A percentile compares a stretch with the other conserved stretches of the same genome.
These are phyloP conservation scores for Pseudochirops cupreus DNA, from an alignment of 2,797 vertebrate genomes.

Conservation along the genomic window DNA sequence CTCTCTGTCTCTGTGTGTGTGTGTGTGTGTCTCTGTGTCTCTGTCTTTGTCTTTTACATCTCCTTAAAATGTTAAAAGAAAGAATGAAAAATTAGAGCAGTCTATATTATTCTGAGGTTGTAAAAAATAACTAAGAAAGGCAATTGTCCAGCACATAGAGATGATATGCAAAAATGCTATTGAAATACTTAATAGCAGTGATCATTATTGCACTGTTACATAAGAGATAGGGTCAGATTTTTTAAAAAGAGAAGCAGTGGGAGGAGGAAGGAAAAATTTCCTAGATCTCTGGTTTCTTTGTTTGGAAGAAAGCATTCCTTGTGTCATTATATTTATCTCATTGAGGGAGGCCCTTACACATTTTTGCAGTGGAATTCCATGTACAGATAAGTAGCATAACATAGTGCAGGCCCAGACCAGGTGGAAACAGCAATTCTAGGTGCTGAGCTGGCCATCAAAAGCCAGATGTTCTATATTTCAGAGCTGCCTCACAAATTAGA, in stretches of 20 bases:
- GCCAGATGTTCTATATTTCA: background rate
- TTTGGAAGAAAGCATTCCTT: slow-evolving; percentile 27
- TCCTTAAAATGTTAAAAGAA: background rate
- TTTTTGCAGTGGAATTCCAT: background rate
- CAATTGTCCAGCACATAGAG: background rate
- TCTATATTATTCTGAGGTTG: background rate
- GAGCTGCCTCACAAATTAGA: background rate
- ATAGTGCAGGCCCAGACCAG: background rate
- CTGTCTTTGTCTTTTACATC: background rate
- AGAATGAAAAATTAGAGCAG: background rate
- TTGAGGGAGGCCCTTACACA: background rate
- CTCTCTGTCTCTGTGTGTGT: background rate
- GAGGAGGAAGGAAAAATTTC: background rate
- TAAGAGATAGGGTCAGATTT: background rate
- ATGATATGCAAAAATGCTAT: background rate
- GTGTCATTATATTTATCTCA: slow-evolving; percentile 6
- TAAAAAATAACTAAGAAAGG: background rate
- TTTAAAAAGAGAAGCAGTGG: background rate
- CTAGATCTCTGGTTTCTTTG: background rate
- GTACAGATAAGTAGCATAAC: background rate
- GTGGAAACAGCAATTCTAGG: background rate
- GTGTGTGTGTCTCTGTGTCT: background rate
- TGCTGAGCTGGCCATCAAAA: background rate
- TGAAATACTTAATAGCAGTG: background rate
- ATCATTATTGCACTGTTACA: background rate